A percentile compares a stretch with the other conserved stretches of the same genome.
Evolutionary conservation across 1,140 invertebrate species (phyloP).

Genomic region (Thrips palmi): DNA sequence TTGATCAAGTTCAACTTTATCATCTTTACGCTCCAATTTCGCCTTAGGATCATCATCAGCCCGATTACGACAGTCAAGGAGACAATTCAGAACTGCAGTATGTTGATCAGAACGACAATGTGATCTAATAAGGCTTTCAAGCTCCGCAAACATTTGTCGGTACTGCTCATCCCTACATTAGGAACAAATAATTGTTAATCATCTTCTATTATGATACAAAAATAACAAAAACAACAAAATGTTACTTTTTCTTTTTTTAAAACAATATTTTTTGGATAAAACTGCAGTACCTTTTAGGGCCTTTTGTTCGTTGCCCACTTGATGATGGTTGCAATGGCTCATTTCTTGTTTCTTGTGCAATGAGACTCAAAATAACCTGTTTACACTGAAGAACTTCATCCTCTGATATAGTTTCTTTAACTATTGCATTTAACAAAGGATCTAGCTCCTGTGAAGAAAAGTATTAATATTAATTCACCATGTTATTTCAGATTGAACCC

Average conservation of each 20-base stretch:
- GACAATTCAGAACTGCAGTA: constrained; percentile 58
- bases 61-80: constrained; percentile 57
- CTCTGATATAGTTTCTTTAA: constrained; percentile 65
- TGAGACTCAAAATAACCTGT: constrained; percentile 64
- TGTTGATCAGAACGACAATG: constrained; percentile 54
- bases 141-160: constrained; percentile 69
- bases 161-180: constrained; percentile 69
- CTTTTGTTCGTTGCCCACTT: constrained; percentile 31
- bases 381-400: constrained; percentile 77
- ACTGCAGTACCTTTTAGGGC: constrained; percentile 18
- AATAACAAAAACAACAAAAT: background rate
- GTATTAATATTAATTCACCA: constrained; percentile 1
- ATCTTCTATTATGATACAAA: background rate
- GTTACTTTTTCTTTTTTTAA: background rate
- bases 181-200: background rate
- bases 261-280: background rate
- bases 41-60: constrained; percentile 27
- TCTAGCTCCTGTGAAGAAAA: constrained; percentile 48
- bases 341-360: constrained; percentile 66
- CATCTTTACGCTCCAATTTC: constrained; percentile 21
- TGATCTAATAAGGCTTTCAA: constrained; percentile 64
- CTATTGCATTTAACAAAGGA: constrained; percentile 55
- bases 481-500: background rate
- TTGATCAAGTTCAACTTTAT: constrained; percentile 43
- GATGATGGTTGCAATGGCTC: constrained; percentile 43